Evolutionary conservation across 1,140 invertebrate species (phyloP), one percentile per base, ranked within the genome.

Genomic region (Sinella curviseta): DNA sequence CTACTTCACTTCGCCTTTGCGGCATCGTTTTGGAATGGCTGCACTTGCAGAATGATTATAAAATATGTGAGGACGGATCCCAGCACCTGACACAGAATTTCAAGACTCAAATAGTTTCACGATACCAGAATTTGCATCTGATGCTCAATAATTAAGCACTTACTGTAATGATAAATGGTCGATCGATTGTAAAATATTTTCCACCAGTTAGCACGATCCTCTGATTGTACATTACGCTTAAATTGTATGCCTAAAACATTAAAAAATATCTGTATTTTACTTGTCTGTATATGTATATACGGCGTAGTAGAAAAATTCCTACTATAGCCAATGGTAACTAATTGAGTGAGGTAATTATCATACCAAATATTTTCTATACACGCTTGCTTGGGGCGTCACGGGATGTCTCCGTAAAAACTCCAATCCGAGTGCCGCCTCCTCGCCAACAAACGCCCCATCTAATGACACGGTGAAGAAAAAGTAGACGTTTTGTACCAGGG

Each of bases 1-100:
- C n/a, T n/a, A n/a, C n/a, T n/a, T n/a, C n/a, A n/a, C n/a, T n/a
- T n/a, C n/a, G n/a, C n/a, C n/a, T n/a, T n/a, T n/a, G n/a, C n/a
- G n/a, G n/a, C n/a, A n/a, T n/a, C n/a, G n/a, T n/a, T n/a, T n/a
- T n/a, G n/a, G n/a, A n/a, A n/a, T n/a, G n/a, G n/a, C n/a, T n/a
- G n/a, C n/a, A n/a, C n/a, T n/a, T 83, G 82, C 1, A 83, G 55
- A 20, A 83, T 81, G 20, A 83, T 83, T 2, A 83, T 78, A 48
- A 83, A 83, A 78, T 83, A 83, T 1, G 82, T 83, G 48, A 80
- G 78, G 26, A 83, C 82, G 0, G 82, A 74, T 34, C 81, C 81
- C 14, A 83, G 30, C 4, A 83, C 77, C 82, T 83, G n/a, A n/a
- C n/a, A n/a, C n/a, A 39, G 36, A 2, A 24, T 79, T n/a, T 48